Evolutionary conservation across 2,797 vertebrate species (phyloP).

Genomic region (Crenichthys baileyi): DNA sequence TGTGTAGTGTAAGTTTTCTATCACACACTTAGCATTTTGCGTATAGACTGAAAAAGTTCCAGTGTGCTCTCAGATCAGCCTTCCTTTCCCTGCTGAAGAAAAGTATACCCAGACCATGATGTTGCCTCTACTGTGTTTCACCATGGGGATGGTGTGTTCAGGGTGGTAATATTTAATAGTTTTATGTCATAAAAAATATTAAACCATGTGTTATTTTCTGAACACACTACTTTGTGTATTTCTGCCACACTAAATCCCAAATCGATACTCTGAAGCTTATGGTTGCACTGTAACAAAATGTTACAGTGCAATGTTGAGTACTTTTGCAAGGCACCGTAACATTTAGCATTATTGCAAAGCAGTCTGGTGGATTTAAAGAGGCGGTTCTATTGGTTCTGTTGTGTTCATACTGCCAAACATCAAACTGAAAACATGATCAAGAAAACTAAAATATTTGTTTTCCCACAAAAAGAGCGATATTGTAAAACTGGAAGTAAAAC

Average conservation of each 20-base stretch:
- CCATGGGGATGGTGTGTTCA: too few relatives aligned
- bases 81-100: too few relatives aligned
- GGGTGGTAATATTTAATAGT: too few relatives aligned
- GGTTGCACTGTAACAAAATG: neutral
- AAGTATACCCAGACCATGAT: too few relatives aligned
- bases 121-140: too few relatives aligned
- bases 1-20: too few relatives aligned
- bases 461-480: constrained; percentile 29
- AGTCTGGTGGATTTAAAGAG: neutral
- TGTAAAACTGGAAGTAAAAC: constrained; percentile 37
- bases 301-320: too few relatives aligned
- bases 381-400: neutral
- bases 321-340: neutral
- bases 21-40: too few relatives aligned
- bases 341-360: neutral
- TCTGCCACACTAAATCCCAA: neutral
- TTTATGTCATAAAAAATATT: too few relatives aligned
- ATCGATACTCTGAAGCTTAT: neutral
- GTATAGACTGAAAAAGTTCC: too few relatives aligned
- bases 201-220: neutral
- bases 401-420: constrained; percentile 25
- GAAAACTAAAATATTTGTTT: constrained; percentile 27
- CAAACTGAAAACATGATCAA: constrained; percentile 37
- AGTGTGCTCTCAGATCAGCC: too few relatives aligned
- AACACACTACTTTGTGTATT: neutral